Base-by-base conservation (phyloP, 2,888 invertebrate genomes). In the Caenorhabditis doughertyi region DNA sequence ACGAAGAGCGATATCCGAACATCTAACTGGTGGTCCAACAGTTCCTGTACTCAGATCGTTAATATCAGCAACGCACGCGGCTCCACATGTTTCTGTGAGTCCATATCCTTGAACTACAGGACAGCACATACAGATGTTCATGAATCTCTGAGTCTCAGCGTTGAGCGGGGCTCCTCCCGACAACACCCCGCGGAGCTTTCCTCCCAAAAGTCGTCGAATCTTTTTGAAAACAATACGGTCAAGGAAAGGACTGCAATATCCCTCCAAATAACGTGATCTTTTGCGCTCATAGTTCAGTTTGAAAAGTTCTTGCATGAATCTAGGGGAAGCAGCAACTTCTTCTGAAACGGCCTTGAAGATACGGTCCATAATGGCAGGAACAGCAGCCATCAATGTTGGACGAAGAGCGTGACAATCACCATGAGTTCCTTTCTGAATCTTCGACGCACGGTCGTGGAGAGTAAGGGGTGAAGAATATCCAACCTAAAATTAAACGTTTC, bases 341-440 rank as follows among this genome's bases (percentile, higher is more conserved):
- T 98, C 97, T 92, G 96, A 96, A 83, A 98, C 96, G 88, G 95
- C 96, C 93, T 98, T 98, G 91, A 97, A 96, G 92, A 98, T 96
- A 90, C 98, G 95, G 93, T 98, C 98, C 93, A 98, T 94, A 89
- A 98, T 97, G 68, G 97, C 94, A 95, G 98, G 98, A 56, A 99
- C 98, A 49, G 97, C 95, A 7, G 97, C 97, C 94, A 98, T 95
- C 90, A 97, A 95, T 0, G 97, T 97, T 3, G 98, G 98, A 88
- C 94, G 94, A 70, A 98, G 93, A 2, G 97, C 95, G 53, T 96
- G 95, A 13, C 97, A 96, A 93, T 98, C 98, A 1, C 98, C 98
- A 92, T 95, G 95, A 76, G 96, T 96, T 68, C 98, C 98, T 91
- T 95, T 95, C 94, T 96, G 97, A 89, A 98, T 96, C 93, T 97